Evolutionary conservation across 2,797 vertebrate genomes (phyloP).

Genomic region (Sebastiscus tertius): DNA sequence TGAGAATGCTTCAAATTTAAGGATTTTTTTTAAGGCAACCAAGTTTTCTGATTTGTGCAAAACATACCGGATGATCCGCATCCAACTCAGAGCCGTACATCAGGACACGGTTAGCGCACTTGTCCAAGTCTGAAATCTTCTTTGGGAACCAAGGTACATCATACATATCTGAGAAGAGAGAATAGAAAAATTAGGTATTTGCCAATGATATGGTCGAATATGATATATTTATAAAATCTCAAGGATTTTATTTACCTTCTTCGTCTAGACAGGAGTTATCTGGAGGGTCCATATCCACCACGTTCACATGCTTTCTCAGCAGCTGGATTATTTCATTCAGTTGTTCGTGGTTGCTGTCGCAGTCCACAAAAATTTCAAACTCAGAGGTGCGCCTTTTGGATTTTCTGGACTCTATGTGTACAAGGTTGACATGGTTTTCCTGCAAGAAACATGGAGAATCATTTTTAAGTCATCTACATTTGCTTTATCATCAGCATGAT

Average conservation of each 20-base stretch:
- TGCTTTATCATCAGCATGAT: background rate
- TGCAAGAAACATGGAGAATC: conserved; percentile 60
- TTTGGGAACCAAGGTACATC: conserved; percentile 95
- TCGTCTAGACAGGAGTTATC: conserved; percentile 86
- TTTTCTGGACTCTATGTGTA: conserved; percentile 97
- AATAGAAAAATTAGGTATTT: background rate
- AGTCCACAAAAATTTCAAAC: conserved; percentile 97
- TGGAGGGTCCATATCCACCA: conserved; percentile 87
- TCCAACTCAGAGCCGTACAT: conserved; percentile 98
- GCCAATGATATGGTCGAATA: background rate
- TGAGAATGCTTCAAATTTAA: background rate
- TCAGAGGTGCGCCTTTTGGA: conserved; percentile 95
- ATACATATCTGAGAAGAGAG: conserved; percentile 85
- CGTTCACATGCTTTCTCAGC: conserved; percentile 89
- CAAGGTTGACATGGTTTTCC: conserved; percentile 96
- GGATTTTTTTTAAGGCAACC: background rate
- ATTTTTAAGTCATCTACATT: background rate
- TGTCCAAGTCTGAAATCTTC: conserved; percentile 98
- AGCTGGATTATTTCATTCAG: conserved; percentile 94
- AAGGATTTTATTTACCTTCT: conserved; percentile 76
- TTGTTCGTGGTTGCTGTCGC: conserved; percentile 94
- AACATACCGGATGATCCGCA: conserved; percentile 94
- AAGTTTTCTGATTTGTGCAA: background rate
- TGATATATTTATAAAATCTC: background rate
- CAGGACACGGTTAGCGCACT: conserved; percentile 94